Evolutionary conservation across 1,140 invertebrate species (phyloP).

Genomic region (Aphelenchoides besseyi): DNA sequence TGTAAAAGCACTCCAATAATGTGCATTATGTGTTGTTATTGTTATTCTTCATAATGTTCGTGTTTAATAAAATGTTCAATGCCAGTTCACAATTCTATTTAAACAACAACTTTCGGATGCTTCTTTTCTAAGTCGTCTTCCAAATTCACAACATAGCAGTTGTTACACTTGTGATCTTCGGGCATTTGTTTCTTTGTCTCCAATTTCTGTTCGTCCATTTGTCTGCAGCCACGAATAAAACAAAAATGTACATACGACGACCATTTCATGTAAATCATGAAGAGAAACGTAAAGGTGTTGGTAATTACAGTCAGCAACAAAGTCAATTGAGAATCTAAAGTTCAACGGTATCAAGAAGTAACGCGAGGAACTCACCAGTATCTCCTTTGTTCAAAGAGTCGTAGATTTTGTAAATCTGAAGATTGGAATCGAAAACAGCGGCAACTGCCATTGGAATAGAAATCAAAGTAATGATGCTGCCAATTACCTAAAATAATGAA

Average conservation of each 20-base stretch:
- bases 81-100: background rate
- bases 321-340: background rate
- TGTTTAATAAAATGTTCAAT: background rate
- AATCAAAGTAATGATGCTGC: background rate
- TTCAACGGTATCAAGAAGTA: background rate
- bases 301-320: background rate
- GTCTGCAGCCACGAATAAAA: slow-evolving; percentile 6
- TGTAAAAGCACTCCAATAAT: background rate
- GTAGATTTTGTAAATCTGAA: background rate
- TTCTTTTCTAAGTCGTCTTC: slow-evolving; percentile 2
- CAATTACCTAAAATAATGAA: background rate
- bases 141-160: background rate
- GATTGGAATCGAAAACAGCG: background rate
- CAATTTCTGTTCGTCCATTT: background rate
- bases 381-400: background rate
- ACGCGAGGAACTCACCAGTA: background rate
- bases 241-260: background rate
- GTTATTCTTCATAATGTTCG: background rate
- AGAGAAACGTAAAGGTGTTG: background rate
- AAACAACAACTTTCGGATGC: background rate
- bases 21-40: background rate
- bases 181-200: background rate
- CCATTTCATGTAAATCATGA: background rate
- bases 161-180: background rate
- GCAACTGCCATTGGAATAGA: background rate